A percentile compares a stretch with the other conserved stretches of the same genome.
Conservation (phyloP, 2,888 invertebrate species). For the Diaphora mendica region DNA sequence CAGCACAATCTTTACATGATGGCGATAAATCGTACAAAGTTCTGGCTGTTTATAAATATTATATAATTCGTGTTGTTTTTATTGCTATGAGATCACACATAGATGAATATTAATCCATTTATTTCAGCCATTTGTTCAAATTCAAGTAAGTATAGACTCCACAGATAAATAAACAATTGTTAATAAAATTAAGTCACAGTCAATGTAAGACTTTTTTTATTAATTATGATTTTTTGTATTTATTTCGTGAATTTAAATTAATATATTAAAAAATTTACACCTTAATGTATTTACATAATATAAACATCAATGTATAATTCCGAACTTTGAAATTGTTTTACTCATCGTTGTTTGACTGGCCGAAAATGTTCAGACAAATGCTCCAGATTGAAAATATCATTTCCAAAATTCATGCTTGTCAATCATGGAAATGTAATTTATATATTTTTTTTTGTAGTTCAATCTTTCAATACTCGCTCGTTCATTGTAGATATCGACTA, state of each 20-base stretch:
- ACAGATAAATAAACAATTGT: slow-evolving; percentile 31
- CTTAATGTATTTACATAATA: too few relatives aligned
- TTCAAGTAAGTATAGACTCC: slow-evolving; percentile 35
- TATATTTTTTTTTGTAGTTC: not conserved
- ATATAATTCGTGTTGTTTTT: not conserved
- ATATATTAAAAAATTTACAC: not conserved
- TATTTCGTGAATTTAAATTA: slow-evolving; percentile 5
- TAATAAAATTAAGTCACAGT: slow-evolving; percentile 50
- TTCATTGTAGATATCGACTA: slow-evolving; percentile 15
- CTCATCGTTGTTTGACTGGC: too few relatives aligned
- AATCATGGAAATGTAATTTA: not conserved
- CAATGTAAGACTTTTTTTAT: slow-evolving; percentile 21
- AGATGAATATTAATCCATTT: slow-evolving; percentile 14
- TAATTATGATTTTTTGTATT: not conserved
- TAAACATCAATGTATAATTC: too few relatives aligned
- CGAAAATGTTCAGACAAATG: too few relatives aligned
- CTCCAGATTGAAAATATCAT: slow-evolving; percentile 3
- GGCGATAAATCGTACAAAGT: not conserved
- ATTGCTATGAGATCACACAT: slow-evolving; percentile 27
- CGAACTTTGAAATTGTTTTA: too few relatives aligned
- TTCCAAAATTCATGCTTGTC: not conserved
- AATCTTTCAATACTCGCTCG: not conserved
- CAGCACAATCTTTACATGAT: slow-evolving; percentile 11
- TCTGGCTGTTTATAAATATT: not conserved
- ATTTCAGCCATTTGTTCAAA: slow-evolving; percentile 18